Evolutionary conservation across 2,113 vertebrate genomes (phyloP).

Genomic region (Cervus canadensis): DNA sequence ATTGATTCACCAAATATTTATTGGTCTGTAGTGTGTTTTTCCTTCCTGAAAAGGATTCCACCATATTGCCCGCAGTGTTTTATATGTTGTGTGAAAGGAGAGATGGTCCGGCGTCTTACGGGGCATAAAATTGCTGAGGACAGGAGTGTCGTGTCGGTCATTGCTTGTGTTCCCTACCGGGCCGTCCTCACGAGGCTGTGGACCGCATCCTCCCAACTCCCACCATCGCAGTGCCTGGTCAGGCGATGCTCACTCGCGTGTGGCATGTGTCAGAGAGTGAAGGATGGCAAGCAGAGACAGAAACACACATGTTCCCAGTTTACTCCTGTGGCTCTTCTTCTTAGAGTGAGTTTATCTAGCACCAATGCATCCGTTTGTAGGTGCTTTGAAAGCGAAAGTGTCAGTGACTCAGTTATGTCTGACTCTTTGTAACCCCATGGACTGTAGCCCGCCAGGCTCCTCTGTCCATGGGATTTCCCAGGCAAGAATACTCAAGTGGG

Average conservation of each 20-base stretch:
- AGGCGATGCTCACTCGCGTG: neutral
- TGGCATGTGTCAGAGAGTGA: neutral
- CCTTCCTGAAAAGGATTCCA: neutral
- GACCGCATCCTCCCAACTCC: neutral
- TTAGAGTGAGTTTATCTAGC: neutral
- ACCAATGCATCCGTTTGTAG: neutral
- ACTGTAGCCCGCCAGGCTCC: neutral
- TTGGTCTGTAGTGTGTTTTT: neutral
- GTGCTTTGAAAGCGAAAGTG: neutral
- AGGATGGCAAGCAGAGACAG: neutral
- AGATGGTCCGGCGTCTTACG: neutral
- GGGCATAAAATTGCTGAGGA: neutral
- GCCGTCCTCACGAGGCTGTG: neutral
- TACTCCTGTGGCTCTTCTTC: neutral
- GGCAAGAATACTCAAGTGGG: neutral
- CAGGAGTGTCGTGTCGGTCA: too few species aligned
- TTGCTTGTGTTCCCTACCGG: neutral
- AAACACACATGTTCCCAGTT: neutral
- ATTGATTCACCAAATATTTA: neutral
- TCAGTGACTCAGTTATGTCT: neutral
- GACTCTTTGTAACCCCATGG: neutral
- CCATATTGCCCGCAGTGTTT: neutral
- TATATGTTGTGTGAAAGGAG: neutral
- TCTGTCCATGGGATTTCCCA: neutral
- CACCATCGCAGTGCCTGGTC: neutral